phyloP scores from a whole-genome alignment of 2,888 invertebrate genomes.

The Polyommatus iphigenia region DNA sequence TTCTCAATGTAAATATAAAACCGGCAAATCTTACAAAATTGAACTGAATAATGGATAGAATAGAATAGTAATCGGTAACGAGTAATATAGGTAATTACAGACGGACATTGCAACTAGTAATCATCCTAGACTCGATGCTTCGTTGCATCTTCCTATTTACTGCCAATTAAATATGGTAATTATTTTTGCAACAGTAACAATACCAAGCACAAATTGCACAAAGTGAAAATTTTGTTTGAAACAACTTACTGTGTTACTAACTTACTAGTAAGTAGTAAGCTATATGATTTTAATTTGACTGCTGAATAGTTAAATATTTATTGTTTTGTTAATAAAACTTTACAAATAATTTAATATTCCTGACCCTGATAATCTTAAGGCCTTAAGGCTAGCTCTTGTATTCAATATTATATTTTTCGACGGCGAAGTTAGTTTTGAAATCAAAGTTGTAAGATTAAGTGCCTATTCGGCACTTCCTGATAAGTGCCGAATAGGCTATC shows the following conservation, averaged over 20 bases:
- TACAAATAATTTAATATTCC: too few species aligned
- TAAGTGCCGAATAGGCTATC: too few species aligned
- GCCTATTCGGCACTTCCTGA: too few species aligned
- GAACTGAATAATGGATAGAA: not conserved
- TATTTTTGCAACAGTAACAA: constrained; percentile 19
- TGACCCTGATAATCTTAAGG: too few species aligned
- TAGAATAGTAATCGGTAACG: not conserved
- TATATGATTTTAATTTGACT: not conserved
- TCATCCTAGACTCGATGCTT: constrained; percentile 32
- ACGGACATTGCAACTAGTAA: constrained; percentile 35
- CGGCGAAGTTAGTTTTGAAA: too few species aligned
- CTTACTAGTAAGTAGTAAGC: not conserved
- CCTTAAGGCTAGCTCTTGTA: too few species aligned
- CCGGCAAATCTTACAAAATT: not conserved
- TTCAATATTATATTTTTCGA: too few species aligned
- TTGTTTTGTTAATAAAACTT: too few species aligned
- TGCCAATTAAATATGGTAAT: constrained; percentile 29
- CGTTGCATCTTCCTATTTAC: constrained; percentile 30
- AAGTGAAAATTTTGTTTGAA: not conserved
- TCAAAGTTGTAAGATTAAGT: too few species aligned
- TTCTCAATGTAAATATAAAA: not conserved
- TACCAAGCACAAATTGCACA: not conserved
- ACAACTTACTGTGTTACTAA: not conserved
- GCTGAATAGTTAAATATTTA: not conserved
- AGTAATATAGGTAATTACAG: constrained; percentile 32